Evolutionary conservation across 2,797 vertebrate genomes (phyloP).

Genomic region (Arctocebus calabarensis): DNA sequence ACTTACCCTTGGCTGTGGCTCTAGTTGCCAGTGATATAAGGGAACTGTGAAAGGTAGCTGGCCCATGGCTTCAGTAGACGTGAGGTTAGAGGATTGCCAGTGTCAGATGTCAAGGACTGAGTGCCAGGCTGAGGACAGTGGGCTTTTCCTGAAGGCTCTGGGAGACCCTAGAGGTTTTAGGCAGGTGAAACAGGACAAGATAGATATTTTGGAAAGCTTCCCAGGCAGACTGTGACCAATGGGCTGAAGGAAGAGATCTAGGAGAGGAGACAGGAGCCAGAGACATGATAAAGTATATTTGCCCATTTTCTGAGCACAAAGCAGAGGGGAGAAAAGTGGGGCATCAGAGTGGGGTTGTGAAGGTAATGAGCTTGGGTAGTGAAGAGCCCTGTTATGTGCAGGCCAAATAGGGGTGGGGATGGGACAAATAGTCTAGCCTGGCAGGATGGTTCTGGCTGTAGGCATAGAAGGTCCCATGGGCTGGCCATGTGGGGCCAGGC

Average conservation of each 20-base stretch:
- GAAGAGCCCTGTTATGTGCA: neutral
- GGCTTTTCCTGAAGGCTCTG: neutral
- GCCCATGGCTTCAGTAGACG: neutral
- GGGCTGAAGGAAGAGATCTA: neutral
- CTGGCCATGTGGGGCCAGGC: neutral
- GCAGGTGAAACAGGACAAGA: neutral
- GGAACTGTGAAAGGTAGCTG: neutral
- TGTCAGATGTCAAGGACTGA: neutral
- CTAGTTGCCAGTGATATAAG: neutral
- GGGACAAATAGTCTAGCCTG: neutral
- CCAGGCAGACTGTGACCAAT: neutral
- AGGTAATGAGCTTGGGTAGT: neutral
- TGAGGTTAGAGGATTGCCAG: neutral
- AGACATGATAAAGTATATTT: neutral
- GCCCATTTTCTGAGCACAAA: neutral
- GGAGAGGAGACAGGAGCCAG: neutral
- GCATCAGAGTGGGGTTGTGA: neutral
- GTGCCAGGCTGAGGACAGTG: neutral
- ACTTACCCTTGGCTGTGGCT: neutral
- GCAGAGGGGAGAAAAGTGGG: neutral
- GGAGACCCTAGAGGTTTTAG: slow-evolving; percentile 18
- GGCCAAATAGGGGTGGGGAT: neutral
- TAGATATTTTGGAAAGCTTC: slow-evolving; percentile 19
- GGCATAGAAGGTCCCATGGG: neutral
- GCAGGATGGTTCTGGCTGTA: neutral